Base-by-base conservation (phyloP, 2,797 vertebrate species). In the Acrossocheilus wenchowensis region DNA sequence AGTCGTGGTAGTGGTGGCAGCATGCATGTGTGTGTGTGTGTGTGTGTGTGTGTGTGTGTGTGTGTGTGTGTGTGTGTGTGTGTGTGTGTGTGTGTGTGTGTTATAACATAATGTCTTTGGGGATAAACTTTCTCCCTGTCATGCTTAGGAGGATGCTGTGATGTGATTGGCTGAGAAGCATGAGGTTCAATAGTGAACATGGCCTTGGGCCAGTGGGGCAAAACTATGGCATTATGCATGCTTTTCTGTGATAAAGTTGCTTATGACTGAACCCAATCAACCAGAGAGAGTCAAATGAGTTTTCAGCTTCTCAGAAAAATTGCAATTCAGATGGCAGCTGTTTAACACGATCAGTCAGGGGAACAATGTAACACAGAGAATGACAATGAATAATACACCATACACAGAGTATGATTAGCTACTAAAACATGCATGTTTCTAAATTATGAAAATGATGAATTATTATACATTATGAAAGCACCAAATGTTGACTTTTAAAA, bases 151-250 rank as follows among this genome's bases (percentile, higher is more conserved):
- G n/a, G 21, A 60, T 64, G 68, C 21, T 64, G 41, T 41, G n/a
- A 21, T 85, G 64, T 79, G 75, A 73, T 74, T 81, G 78, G 78
- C 68, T 86, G 6, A 74, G 69, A 60, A 73, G 34, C 71, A 39
- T 50, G 43, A 19, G 34, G 43, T 64, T 74, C 14, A 52, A 52
- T 45, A 50, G 68, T 57, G 21, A 75, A 60, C 43, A 54, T 52
- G 60, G 69, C 52, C 34, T 36, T 57, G 39, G 57, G 83, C 73
- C 83, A 62, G n/a, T 6, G 10, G 48, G 41, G 36, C 30, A 64
- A 64, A 86, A 81, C 30, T 72, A 23, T 81, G 14, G 41, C 23
- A 81, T 86, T 86, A 81, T 81, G 54, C 84, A 81, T 81, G 68
- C 54, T 64, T 48, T 81, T 60, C 26, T 21, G 84, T 86, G 84